Percentiles rank a stretch among this genome's conserved stretches.
Conservation (phyloP, 2,797 vertebrate genomes). For the Cyprinodon diabolis region DNA sequence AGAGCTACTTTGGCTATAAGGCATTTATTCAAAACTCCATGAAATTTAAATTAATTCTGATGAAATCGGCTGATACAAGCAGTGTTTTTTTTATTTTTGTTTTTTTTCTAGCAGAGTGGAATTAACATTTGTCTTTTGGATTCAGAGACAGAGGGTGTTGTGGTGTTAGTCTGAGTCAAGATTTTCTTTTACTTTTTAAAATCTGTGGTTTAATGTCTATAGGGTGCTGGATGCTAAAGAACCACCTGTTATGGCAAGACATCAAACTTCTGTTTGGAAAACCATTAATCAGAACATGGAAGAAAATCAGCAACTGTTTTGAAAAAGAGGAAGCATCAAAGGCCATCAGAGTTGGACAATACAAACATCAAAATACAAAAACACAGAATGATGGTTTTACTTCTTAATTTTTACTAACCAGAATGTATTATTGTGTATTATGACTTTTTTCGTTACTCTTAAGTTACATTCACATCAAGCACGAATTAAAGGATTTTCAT, state of each 20-base stretch:
- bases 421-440: background rate
- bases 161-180: background rate
- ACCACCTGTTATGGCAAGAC: background rate
- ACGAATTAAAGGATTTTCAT: too few relatives aligned
- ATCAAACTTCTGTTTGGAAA: background rate
- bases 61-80: conserved; percentile 15
- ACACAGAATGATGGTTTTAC: background rate
- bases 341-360: background rate
- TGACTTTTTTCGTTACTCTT: background rate
- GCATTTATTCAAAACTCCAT: conserved; percentile 23
- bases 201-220: conserved; percentile 1
- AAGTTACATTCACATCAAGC: background rate
- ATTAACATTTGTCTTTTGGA: conserved; percentile 26
- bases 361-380: background rate
- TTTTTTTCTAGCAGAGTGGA: conserved; percentile 24
- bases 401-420: background rate
- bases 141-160: conserved; percentile 17
- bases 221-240: background rate
- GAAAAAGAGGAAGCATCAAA: background rate
- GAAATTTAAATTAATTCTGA: conserved; percentile 39
- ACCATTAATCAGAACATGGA: background rate
- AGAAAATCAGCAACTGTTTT: background rate
- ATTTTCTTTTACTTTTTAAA: background rate
- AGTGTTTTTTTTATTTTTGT: conserved; percentile 31
- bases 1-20: conserved; percentile 28